These are phyloP conservation scores for Chrysomela aeneicollis DNA, from an alignment of 2,888 invertebrate species.

Conservation along the genomic window DNA sequence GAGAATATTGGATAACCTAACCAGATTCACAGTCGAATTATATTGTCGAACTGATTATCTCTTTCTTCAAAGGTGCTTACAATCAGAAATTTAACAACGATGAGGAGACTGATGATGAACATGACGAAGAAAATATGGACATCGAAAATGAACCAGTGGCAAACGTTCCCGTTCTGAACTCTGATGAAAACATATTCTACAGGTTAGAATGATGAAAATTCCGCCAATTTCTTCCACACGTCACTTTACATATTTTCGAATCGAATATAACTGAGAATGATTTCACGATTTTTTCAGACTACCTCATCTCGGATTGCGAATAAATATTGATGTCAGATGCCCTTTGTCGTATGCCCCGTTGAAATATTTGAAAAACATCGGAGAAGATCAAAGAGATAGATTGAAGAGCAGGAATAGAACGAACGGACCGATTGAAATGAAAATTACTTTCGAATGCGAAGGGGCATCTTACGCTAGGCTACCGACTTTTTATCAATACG, in stretches of 20 bases:
- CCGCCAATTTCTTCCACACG: not conserved
- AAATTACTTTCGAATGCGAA: conserved; percentile 50
- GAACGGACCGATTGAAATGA: conserved; percentile 40
- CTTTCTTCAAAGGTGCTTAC: conserved; percentile 49
- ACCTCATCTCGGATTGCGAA: conserved; percentile 49
- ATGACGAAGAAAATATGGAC: conserved; percentile 38
- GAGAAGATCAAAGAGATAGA: conserved; percentile 27
- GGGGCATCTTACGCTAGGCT: conserved; percentile 52
- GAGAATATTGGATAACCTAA: too few relatives aligned
- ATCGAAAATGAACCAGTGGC: conserved; percentile 26
- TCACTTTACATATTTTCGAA: too few relatives aligned
- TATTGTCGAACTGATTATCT: too few relatives aligned
- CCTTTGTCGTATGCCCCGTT: conserved; percentile 50
- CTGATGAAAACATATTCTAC: conserved; percentile 42
- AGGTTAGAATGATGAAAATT: conserved; percentile 10
- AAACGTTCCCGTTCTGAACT: conserved; percentile 30
- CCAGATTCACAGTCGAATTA: too few relatives aligned
- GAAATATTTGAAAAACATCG: conserved; percentile 39
- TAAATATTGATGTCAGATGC: conserved; percentile 50
- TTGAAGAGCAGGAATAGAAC: conserved; percentile 31
- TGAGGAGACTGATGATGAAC: conserved; percentile 44
- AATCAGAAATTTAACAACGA: conserved; percentile 50
- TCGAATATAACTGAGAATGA: too few relatives aligned
- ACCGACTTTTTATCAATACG: conserved; percentile 48
- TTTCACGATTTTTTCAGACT: conserved; percentile 10